phyloP scores from a whole-genome alignment of 2,888 invertebrate species.

The Papilio gigon region DNA sequence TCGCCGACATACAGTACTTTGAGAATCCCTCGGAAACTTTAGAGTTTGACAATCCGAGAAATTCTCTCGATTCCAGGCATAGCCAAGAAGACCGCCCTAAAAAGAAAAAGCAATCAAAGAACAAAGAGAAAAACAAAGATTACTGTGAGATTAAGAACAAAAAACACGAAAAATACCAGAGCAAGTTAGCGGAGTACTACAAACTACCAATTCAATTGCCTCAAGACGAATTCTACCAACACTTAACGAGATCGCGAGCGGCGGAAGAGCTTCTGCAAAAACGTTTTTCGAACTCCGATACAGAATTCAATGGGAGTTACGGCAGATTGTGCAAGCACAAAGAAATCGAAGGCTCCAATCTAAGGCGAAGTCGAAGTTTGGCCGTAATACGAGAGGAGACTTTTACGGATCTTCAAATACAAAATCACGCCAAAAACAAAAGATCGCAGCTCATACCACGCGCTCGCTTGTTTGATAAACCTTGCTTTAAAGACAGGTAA shows the following conservation, averaged over 20 bases:
- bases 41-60: constrained; percentile 74
- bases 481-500: constrained; percentile 88
- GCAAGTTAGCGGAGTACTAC: constrained; percentile 78
- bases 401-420: constrained; percentile 86
- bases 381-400: constrained; percentile 90
- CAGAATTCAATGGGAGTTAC: constrained; percentile 77
- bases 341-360: constrained; percentile 79
- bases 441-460: constrained; percentile 91
- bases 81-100: constrained; percentile 75
- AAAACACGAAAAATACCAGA: constrained; percentile 78
- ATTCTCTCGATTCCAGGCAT: constrained; percentile 72
- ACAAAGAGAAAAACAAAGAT: constrained; percentile 66
- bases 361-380: constrained; percentile 87
- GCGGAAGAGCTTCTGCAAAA: constrained; percentile 75
- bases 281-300: constrained; percentile 74
- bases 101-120: constrained; percentile 72
- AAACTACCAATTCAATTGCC: constrained; percentile 75
- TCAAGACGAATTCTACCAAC: constrained; percentile 79
- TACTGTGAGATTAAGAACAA: constrained; percentile 67
- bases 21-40: constrained; percentile 79
- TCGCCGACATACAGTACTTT: constrained; percentile 77
- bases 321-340: constrained; percentile 77
- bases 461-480: constrained; percentile 89
- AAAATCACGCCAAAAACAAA: constrained; percentile 84
- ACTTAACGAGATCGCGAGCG: constrained; percentile 74